These are phyloP conservation scores for Morpho deidamia DNA, from an alignment of 2,888 invertebrate species.

Conservation along the genomic window DNA sequence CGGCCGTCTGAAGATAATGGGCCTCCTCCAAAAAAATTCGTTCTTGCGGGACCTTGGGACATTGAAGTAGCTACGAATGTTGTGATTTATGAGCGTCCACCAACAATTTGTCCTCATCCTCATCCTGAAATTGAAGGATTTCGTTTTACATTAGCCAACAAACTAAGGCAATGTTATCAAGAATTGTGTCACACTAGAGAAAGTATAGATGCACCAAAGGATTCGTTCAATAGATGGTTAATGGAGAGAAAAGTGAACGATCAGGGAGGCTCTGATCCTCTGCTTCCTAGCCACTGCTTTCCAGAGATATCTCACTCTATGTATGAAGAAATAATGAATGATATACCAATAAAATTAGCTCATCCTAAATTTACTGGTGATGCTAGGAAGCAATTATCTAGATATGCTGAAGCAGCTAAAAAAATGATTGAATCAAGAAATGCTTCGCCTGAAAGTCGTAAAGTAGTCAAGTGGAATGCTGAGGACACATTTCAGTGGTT, in stretches of 20 bases:
- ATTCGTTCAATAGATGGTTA: conserved; percentile 97
- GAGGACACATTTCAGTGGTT: conserved; percentile 98
- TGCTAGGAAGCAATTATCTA: conserved; percentile 94
- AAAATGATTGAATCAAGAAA: conserved; percentile 97
- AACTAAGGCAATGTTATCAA: conserved; percentile 93
- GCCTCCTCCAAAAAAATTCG: conserved; percentile 90
- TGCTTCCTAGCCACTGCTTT: conserved; percentile 94
- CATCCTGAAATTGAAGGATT: conserved; percentile 96
- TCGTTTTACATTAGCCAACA: conserved; percentile 88
- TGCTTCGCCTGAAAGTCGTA: conserved; percentile 94
- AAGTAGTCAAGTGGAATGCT: conserved; percentile 99
- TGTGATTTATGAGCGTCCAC: conserved; percentile 91
- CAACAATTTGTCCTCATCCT: conserved; percentile 91
- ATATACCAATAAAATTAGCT: conserved; percentile 97
- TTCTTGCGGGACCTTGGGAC: conserved; percentile 96
- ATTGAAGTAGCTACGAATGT: conserved; percentile 95
- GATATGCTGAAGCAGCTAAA: conserved; percentile 97
- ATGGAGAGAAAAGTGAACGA: conserved; percentile 96
- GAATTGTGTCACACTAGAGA: conserved; percentile 96
- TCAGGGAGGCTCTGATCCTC: conserved; percentile 90
- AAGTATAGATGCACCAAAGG: conserved; percentile 96
- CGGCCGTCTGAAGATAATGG: conserved; percentile 89
- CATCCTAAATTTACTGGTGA: conserved; percentile 97
- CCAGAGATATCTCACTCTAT: conserved; percentile 95
- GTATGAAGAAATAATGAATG: conserved; percentile 99